Base-by-base conservation (phyloP, 64 coral and sea anemone genomes). In the Stichodactyla mertensii region DNA sequence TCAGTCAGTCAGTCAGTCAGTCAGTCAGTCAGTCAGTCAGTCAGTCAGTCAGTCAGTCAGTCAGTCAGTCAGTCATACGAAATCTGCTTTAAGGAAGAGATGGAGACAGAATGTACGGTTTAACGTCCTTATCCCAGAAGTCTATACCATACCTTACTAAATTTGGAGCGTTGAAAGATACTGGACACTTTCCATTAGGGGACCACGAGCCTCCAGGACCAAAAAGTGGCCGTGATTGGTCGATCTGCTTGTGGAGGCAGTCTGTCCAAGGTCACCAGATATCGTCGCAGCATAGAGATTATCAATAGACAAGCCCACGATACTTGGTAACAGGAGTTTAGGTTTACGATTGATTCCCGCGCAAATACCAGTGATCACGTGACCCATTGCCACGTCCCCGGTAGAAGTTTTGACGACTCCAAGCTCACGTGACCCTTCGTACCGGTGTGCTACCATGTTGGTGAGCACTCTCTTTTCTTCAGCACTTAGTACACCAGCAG, bases 251-350 rank as follows among this genome's bases (percentile, higher is more conserved):
- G 10, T 87, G 15, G 52, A 96, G 57, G 91, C 82, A 51, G 89
- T 92, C 57, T 79, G 52, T 59, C 78, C 85, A 36, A 96, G 88
- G 52, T 85, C 57, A 71, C 69, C 53, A 61, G 94, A 91, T 61
- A 96, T 92, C 9, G 94, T 96, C 0, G 94, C 85, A 16, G 94
- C 84, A 57, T 86, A 92, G 10, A 96, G 85, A 84, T 96, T 96
- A 55, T 96, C 94, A 16, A 96, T 89, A 55, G 52, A 64, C 20
- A 77, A 64, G 16, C 77, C 86, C n/a, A 79, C 66, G 51, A 55
- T 61, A 23, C 54, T n/a, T 6, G 55, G 79, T 6, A 95, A 85
- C 22, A 88, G 86, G 19, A 95, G 64, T 27, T 86, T 88, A 1
- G 85, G 22, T 45, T 96, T 64, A 9, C 91, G 85, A 66, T 87